phyloP scores from a whole-genome alignment of 2,888 invertebrate species.

The Chrysolina americana region DNA sequence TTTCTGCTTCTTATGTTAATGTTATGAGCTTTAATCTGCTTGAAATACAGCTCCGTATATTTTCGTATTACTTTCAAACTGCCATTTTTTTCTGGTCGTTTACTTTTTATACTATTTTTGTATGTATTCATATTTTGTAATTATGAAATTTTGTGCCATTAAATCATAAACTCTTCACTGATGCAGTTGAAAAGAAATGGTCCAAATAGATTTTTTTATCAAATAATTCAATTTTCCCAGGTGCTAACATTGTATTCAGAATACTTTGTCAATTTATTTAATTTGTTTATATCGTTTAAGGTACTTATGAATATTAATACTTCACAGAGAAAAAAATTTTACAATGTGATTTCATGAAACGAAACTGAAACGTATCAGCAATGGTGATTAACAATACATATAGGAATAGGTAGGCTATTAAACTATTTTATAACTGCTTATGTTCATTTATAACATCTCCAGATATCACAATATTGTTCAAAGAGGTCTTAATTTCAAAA shows the following conservation, averaged over 20 bases:
- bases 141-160: constrained; percentile 67
- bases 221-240: constrained; percentile 48
- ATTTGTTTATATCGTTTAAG: constrained; percentile 26
- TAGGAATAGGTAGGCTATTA: constrained; percentile 48
- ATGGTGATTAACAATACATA: constrained; percentile 68
- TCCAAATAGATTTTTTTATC: constrained; percentile 51
- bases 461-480: constrained; percentile 38
- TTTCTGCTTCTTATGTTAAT: constrained; percentile 50
- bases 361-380: constrained; percentile 70
- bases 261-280: constrained; percentile 32
- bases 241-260: constrained; percentile 59
- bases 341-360: constrained; percentile 68
- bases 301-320: constrained; percentile 45
- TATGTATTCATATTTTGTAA: constrained; percentile 61
- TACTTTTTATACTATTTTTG: constrained; percentile 62
- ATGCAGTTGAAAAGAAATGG: constrained; percentile 47
- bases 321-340: constrained; percentile 47
- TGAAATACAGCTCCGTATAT: constrained; percentile 57
- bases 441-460: constrained; percentile 53
- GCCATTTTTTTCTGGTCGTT: constrained; percentile 65
- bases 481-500: constrained; percentile 45
- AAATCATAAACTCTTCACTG: constrained; percentile 59
- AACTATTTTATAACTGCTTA: constrained; percentile 59
- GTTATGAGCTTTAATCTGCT: constrained; percentile 54
- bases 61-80: constrained; percentile 60